Base-by-base conservation (phyloP, 1,140 invertebrate genomes). In the Hyphantria cunea region DNA sequence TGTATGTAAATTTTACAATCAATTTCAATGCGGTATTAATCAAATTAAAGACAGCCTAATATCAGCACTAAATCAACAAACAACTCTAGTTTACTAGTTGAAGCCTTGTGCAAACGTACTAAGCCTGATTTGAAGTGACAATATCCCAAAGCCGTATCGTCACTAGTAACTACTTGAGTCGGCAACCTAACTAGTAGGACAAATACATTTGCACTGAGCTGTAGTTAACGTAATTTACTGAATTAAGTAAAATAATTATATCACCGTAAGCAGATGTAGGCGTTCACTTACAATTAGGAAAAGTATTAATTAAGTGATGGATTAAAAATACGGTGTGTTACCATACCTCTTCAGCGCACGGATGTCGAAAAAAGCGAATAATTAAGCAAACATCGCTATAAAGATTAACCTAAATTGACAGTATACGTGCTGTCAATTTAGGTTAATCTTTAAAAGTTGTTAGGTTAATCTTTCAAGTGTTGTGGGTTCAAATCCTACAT, bases 111-210 rank as follows among this genome's bases (percentile, higher is more conserved):
- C 15, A 56, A 56, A 56, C 54, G 47, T 15, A 13, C 54, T 31
- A 37, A 13, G 31, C 54, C 47, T 47, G 44, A 56, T 47, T 47
- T 41, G 54, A 0, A 47, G 13, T 42, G 44, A 48, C 54, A 56
- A 56, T 48, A 56, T 56, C 54, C 54, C 33, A 56, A 56, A 56
- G 42, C 42, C 47, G 47, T 56, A 31, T 41, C 12, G 12, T 32
- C 31, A 56, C 54, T 47, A 47, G 41, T 32, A 56, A 48, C 54
- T 55, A 55, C 53, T 56, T 12, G 44, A 48, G 14, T 47, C 33
- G 42, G 52, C 34, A 56, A 34, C 44, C 32, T 34, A 48, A 48
- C 42, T 14, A 48, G 45, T 48, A 47, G 32, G 47, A 34, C 44
- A 56, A 56, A 56, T 14, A 47, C 25, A 56, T 56, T 15, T 11